These are phyloP conservation scores for Drosophila sechellia DNA, from an alignment of 1,140 invertebrate genomes.

Conservation along the genomic window DNA sequence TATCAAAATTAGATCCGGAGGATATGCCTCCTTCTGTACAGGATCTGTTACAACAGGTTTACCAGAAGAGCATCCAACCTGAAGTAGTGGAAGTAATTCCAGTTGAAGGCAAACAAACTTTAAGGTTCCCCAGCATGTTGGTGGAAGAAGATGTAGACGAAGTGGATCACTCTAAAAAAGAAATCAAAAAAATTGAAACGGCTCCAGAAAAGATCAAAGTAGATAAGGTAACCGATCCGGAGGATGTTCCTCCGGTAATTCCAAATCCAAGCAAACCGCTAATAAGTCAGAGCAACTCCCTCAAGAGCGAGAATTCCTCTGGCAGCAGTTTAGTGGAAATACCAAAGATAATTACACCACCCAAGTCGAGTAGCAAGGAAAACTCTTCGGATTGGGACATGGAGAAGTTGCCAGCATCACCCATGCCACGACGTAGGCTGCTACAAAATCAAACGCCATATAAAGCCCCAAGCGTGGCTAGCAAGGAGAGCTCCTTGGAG, in stretches of 20 bases:
- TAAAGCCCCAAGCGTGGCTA: constrained; percentile 9
- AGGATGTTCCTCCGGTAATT: not conserved
- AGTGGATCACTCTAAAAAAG: constrained; percentile 3
- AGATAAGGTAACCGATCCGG: not conserved
- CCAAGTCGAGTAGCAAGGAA: constrained; percentile 61
- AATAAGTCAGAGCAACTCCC: constrained; percentile 17
- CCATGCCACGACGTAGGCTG: constrained; percentile 63
- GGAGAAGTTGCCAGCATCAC: constrained; percentile 71
- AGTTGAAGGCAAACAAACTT: not conserved
- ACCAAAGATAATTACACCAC: constrained; percentile 41
- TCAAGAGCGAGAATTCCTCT: constrained; percentile 56
- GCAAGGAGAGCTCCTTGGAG: constrained; percentile 73
- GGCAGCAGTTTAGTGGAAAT: constrained; percentile 49
- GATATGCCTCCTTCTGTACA: constrained; percentile 79
- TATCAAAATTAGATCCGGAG: constrained; percentile 66
- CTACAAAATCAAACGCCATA: not conserved
- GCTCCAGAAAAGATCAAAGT: not conserved
- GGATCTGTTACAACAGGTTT: constrained; percentile 61
- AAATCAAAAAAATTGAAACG: constrained; percentile 3
- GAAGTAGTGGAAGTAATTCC: not conserved
- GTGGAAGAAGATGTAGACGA: constrained; percentile 37
- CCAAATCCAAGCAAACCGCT: not conserved
- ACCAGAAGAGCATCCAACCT: constrained; percentile 1
- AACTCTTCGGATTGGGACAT: constrained; percentile 79
- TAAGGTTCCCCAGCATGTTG: constrained; percentile 51